Evolutionary conservation across 2,113 vertebrate species (phyloP).

Genomic region (Cyprinodon brontotheroides): DNA sequence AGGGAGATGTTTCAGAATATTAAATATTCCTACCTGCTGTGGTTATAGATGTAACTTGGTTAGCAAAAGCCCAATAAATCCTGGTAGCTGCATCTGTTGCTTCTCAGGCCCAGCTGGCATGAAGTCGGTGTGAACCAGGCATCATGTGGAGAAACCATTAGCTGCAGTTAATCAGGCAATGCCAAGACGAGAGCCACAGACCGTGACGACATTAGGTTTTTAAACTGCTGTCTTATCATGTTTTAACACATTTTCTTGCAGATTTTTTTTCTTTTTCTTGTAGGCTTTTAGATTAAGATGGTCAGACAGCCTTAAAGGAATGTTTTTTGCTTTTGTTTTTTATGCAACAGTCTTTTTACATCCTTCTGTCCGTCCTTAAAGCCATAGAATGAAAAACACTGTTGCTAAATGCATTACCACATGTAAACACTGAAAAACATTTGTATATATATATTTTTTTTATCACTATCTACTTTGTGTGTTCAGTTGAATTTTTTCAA

Average conservation of each 20-base stretch:
- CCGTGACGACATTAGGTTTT: slow-evolving; percentile 30
- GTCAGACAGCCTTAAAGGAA: not conserved
- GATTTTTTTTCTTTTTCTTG: not conserved
- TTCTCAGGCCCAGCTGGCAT: slow-evolving; percentile 41
- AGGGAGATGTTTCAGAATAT: not conserved
- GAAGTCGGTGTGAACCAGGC: slow-evolving; percentile 21
- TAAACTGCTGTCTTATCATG: slow-evolving; percentile 23
- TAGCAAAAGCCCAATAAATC: slow-evolving; percentile 29
- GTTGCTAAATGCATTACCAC: not conserved
- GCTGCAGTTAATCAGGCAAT: slow-evolving; percentile 56
- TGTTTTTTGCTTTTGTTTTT: not conserved
- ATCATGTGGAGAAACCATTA: slow-evolving; percentile 52
- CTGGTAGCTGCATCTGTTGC: slow-evolving; percentile 23
- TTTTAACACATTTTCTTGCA: not conserved
- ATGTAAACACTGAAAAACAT: slow-evolving; percentile 3
- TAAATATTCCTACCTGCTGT: not conserved
- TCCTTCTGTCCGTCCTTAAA: slow-evolving; percentile 33
- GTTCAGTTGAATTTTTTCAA: slow-evolving; percentile 34
- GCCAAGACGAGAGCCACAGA: slow-evolving; percentile 22
- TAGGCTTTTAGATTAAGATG: slow-evolving; percentile 5
- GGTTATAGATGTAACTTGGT: slow-evolving; percentile 1
- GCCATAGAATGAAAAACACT: slow-evolving; percentile 9
- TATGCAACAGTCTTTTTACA: not conserved
- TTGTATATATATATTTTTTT: slow-evolving; percentile 41
- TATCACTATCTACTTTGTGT: slow-evolving; percentile 25